Evolutionary conservation across 2,113 vertebrate species (phyloP).

Genomic region (Sebastes fasciatus): DNA sequence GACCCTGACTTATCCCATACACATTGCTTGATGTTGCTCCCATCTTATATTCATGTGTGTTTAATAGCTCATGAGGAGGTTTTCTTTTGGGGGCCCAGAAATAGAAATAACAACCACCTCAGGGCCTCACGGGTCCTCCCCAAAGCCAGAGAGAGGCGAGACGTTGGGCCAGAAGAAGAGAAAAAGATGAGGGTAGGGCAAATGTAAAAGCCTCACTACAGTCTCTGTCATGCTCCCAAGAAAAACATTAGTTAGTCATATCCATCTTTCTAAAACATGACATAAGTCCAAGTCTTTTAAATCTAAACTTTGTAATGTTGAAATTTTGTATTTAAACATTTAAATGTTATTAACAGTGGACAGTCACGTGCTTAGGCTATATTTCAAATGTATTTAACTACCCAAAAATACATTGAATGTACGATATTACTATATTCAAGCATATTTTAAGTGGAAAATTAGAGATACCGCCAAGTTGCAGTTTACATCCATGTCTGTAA

Average conservation of each 20-base stretch:
- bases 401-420: background rate
- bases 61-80: slow-evolving; percentile 38
- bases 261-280: too few species aligned
- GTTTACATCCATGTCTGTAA: too few species aligned
- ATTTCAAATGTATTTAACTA: background rate
- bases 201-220: background rate
- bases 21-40: slow-evolving; percentile 1
- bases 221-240: background rate
- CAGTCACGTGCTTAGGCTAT: background rate
- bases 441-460: background rate
- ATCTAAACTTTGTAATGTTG: too few species aligned
- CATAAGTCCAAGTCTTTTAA: background rate
- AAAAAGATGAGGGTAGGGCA: background rate
- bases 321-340: background rate
- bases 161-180: background rate
- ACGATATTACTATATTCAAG: background rate
- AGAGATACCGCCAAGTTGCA: too few species aligned
- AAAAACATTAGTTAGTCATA: background rate
- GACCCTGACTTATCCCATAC: slow-evolving; percentile 12
- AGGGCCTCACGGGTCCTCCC: background rate
- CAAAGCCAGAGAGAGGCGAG: background rate
- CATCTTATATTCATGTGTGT: slow-evolving; percentile 56
- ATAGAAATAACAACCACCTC: slow-evolving; percentile 5
- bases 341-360: background rate
- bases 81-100: slow-evolving; percentile 38